These are phyloP conservation scores for Lacerta bilineata DNA, from an alignment of 2,797 vertebrate species.

Conservation along the genomic window DNA sequence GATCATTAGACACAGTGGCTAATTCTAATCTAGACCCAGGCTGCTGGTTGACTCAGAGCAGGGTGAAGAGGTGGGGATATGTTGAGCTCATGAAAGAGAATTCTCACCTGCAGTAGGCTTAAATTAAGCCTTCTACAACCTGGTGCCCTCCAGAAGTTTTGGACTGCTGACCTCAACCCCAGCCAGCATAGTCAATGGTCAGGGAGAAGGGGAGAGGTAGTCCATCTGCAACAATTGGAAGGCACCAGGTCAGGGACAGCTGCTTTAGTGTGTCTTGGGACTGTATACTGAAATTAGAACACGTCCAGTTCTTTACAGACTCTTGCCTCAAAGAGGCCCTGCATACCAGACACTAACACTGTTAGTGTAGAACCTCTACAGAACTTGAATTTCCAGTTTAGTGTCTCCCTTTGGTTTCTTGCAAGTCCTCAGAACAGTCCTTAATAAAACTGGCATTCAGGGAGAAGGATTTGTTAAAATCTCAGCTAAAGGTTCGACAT, in stretches of 20 bases:
- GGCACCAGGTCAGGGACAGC: neutral
- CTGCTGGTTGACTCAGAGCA: constrained; percentile 7
- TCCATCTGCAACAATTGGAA: neutral
- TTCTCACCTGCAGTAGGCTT: neutral
- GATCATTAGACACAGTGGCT: neutral
- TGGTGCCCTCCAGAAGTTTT: neutral
- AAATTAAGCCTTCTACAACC: neutral
- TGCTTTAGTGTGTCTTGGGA: neutral
- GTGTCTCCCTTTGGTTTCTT: constrained; percentile 9
- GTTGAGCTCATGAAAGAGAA: neutral
- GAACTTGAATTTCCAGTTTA: constrained; percentile 23
- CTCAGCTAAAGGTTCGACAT: neutral
- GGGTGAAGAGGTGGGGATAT: neutral
- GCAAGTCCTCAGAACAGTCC: neutral
- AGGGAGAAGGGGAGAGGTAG: neutral
- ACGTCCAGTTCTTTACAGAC: neutral
- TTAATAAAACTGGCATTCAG: neutral
- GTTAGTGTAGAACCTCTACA: neutral
- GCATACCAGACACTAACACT: neutral
- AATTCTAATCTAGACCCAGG: neutral
- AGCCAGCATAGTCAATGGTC: neutral
- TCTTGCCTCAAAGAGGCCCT: neutral
- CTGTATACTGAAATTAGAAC: neutral
- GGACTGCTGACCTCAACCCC: neutral
- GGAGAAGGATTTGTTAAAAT: neutral